Percentiles rank a stretch among this genome's conserved stretches.
phyloP scores from a whole-genome alignment of 2,797 vertebrate genomes.

The Peromyscus eremicus region DNA sequence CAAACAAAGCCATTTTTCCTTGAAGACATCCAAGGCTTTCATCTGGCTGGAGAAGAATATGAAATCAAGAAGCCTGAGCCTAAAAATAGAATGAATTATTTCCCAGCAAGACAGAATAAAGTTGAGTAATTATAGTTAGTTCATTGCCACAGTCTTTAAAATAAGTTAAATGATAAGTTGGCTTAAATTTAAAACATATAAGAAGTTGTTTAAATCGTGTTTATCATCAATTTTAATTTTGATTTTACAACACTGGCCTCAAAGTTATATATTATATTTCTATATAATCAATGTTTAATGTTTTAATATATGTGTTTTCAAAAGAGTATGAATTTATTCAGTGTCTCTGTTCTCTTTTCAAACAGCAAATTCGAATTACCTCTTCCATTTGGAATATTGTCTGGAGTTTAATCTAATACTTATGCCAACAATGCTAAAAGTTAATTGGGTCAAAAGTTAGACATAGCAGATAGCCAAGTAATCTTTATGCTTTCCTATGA shows the following conservation, averaged over 20 bases:
- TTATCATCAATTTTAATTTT: not conserved
- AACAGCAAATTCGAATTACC: not conserved
- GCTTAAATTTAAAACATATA: conserved; percentile 39
- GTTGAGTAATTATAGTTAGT: conserved; percentile 51
- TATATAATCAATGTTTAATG: not conserved
- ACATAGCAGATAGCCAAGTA: not conserved
- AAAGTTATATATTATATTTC: not conserved
- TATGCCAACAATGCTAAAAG: not conserved
- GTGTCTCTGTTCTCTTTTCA: not conserved
- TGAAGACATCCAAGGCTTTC: conserved; percentile 61
- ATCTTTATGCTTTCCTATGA: conserved; percentile 4
- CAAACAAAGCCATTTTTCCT: conserved; percentile 66
- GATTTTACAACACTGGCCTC: not conserved
- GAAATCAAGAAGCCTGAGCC: conserved; percentile 56
- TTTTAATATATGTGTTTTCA: not conserved
- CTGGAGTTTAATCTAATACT: not conserved
- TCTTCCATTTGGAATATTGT: not conserved
- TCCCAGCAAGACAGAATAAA: conserved; percentile 8
- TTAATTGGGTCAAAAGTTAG: not conserved
- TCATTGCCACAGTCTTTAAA: conserved; percentile 24
- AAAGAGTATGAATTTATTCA: not conserved
- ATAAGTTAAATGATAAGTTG: not conserved
- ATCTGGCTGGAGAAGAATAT: conserved; percentile 46
- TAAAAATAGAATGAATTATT: conserved; percentile 64
- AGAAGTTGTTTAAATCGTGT: conserved; percentile 36